A percentile compares a stretch with the other conserved stretches of the same genome.
Conservation (phyloP, 2,113 vertebrate genomes). For the Fregetta grallaria region DNA sequence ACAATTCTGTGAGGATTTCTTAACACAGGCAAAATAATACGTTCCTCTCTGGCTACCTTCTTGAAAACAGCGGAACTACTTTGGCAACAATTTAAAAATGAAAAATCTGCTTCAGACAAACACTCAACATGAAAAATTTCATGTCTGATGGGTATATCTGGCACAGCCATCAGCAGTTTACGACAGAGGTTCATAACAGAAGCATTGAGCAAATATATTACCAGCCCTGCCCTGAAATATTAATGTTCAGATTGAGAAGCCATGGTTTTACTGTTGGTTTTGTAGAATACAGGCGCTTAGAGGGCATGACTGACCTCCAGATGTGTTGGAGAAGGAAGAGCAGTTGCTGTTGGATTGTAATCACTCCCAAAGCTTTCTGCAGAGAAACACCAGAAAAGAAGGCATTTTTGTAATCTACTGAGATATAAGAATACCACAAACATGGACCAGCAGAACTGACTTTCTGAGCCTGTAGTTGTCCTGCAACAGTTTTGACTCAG, state of each 20-base stretch:
- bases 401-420: not conserved
- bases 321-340: not conserved
- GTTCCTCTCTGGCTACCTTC: not conserved
- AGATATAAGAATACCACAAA: not conserved
- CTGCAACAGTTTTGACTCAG: not conserved
- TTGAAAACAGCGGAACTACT: not conserved
- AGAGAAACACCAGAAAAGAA: not conserved
- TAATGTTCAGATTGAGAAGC: not conserved
- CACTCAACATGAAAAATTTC: not conserved
- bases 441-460: not conserved
- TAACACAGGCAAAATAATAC: not conserved
- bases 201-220: not conserved
- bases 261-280: not conserved
- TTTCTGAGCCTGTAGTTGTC: not conserved
- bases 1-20: not conserved
- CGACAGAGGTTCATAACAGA: not conserved
- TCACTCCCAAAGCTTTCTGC: not conserved
- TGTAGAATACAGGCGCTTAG: not conserved
- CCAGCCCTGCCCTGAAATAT: not conserved
- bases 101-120: not conserved
- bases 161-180: not conserved
- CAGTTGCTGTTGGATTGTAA: not conserved
- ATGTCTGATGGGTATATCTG: not conserved
- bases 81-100: not conserved
- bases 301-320: not conserved